Percentiles rank a stretch among this genome's conserved stretches.
These are phyloP conservation scores for Buphagus erythrorhynchus DNA, from an alignment of 2,797 vertebrate genomes.

Conservation along the genomic window DNA sequence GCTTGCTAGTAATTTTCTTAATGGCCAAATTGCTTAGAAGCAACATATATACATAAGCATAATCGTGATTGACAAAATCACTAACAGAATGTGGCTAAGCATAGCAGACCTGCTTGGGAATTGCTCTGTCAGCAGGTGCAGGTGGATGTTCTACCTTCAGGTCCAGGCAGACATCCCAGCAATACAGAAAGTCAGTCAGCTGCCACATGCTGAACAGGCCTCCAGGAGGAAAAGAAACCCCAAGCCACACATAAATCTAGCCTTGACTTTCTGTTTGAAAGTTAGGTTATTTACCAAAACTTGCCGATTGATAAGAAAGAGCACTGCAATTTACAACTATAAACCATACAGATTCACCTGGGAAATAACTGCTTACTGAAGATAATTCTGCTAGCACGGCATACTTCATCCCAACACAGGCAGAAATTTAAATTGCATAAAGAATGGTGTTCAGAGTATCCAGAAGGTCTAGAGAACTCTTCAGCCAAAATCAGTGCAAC, in stretches of 20 bases:
- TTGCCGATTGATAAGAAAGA: not conserved
- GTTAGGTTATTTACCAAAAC: not conserved
- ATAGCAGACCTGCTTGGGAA: not conserved
- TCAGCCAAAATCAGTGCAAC: not conserved
- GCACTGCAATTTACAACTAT: not conserved
- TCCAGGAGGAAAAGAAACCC: not conserved
- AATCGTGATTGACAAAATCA: not conserved
- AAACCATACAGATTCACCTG: rapidly evolving
- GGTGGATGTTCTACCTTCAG: not conserved
- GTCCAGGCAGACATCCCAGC: not conserved
- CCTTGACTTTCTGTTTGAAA: not conserved
- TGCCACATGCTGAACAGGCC: not conserved
- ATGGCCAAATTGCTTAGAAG: not conserved
- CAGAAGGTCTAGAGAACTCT: not conserved
- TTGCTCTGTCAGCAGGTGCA: not conserved
- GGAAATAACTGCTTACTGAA: not conserved
- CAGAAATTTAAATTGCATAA: rapidly evolving
- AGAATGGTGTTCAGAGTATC: not conserved
- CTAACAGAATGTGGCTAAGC: not conserved
- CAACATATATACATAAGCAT: not conserved
- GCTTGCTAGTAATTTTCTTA: not conserved
- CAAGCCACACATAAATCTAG: not conserved
- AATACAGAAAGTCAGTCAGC: not conserved
- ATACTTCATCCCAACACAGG: not conserved
- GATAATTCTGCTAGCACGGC: not conserved